Percentiles rank a stretch among this genome's conserved stretches.
Conservation (phyloP, 2,797 vertebrate species). For the Ambastaia sidthimunki region DNA sequence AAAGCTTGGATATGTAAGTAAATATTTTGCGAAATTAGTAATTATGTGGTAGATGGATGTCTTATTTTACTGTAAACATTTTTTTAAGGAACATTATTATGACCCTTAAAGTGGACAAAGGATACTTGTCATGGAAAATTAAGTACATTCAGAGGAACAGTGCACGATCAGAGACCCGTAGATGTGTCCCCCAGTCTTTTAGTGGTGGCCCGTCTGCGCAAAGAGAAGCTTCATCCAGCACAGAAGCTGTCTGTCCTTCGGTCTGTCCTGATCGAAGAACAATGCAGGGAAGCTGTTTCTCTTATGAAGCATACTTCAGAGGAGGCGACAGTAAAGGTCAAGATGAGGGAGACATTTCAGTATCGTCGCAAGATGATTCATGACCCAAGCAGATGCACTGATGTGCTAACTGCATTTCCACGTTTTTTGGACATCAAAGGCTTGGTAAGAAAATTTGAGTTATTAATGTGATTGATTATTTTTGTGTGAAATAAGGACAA, state of each 20-base stretch:
- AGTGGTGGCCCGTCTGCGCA: not conserved
- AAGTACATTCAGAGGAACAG: conserved; percentile 10
- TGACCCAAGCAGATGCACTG: not conserved
- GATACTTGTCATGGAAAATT: conserved; percentile 6
- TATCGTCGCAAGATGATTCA: conserved; percentile 4
- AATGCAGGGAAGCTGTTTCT: conserved; percentile 4
- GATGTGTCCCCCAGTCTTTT: not conserved
- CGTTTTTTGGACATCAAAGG: conserved; percentile 5
- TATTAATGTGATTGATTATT: not conserved
- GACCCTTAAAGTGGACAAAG: not conserved
- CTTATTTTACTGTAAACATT: not conserved
- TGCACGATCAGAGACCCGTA: conserved; percentile 2
- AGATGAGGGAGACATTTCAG: conserved; percentile 23
- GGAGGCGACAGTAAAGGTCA: not conserved
- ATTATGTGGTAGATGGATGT: not conserved
- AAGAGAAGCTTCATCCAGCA: not conserved
- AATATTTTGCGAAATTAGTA: not conserved
- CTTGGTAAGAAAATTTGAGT: conserved; percentile 8
- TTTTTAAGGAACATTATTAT: conserved; percentile 14
- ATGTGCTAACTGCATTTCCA: not conserved
- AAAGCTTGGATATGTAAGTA: conserved; percentile 18
- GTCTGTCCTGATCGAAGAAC: conserved; percentile 5
- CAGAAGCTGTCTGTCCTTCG: too few relatives aligned
- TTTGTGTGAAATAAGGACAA: not conserved
- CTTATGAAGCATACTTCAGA: conserved; percentile 25